These are phyloP conservation scores for Euzophera pinguis DNA, from an alignment of 2,888 invertebrate species.

Conservation along the genomic window DNA sequence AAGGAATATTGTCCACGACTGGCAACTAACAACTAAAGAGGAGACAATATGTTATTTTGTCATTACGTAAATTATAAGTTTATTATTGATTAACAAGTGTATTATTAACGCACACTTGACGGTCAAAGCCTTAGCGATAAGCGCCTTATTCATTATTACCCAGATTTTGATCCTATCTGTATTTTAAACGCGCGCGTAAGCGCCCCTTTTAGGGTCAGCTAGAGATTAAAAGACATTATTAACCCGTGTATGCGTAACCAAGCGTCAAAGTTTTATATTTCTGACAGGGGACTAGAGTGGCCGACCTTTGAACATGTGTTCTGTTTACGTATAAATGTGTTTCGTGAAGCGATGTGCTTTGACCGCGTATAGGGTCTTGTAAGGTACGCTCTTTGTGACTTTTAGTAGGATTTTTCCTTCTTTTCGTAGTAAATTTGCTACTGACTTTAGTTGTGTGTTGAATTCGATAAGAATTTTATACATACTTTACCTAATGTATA, in stretches of 20 bases:
- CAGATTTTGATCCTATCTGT: background rate
- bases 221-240: slow-evolving; percentile 74
- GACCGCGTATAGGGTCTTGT: slow-evolving; percentile 14
- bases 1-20: too few species aligned
- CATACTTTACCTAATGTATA: too few species aligned
- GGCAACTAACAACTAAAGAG: too few species aligned
- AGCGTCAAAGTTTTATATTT: slow-evolving; percentile 67
- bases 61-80: too few species aligned
- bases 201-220: slow-evolving; percentile 47
- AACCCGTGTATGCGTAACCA: slow-evolving; percentile 58
- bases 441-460: too few species aligned
- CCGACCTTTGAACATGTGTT: slow-evolving; percentile 46
- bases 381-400: background rate
- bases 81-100: too few species aligned
- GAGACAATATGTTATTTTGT: too few species aligned
- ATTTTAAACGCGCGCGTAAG: background rate
- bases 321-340: slow-evolving; percentile 39
- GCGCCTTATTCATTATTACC: background rate
- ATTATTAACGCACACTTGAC: too few species aligned
- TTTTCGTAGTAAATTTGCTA: too few species aligned
- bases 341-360: slow-evolving; percentile 35
- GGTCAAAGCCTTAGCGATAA: too few species aligned
- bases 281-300: slow-evolving; percentile 59
- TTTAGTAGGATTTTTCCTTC: background rate
- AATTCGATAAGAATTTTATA: too few species aligned